Conservation (phyloP, 1,140 invertebrate genomes). For the Formica selysi region DNA sequence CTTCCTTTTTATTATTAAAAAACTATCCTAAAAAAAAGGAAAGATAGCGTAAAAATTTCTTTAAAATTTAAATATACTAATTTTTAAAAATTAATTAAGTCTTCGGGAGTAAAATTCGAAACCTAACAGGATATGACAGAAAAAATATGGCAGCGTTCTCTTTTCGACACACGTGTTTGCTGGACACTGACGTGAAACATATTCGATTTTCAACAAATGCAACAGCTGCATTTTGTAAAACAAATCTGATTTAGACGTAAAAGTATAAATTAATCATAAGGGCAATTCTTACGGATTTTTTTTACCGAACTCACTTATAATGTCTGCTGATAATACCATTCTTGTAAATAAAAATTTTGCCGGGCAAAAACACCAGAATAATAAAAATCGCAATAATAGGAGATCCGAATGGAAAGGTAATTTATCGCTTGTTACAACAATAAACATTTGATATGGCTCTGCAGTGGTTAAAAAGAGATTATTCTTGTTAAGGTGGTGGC, state of each 20-base stretch:
- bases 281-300: not conserved
- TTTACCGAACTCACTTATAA: not conserved
- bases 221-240: not conserved
- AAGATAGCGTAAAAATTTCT: too few relatives aligned
- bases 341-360: not conserved
- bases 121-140: too few relatives aligned
- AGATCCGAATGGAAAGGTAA: not conserved
- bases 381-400: not conserved
- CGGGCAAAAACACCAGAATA: not conserved
- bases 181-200: not conserved
- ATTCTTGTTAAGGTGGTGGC: conserved; percentile 40
- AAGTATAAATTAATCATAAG: not conserved
- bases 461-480: not conserved
- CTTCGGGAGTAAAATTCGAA: too few relatives aligned
- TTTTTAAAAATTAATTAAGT: too few relatives aligned
- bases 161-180: too few relatives aligned
- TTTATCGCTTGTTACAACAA: not conserved
- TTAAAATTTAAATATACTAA: too few relatives aligned
- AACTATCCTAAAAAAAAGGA: too few relatives aligned
- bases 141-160: too few relatives aligned
- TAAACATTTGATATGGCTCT: too few relatives aligned
- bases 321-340: not conserved
- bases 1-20: too few relatives aligned
- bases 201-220: not conserved
- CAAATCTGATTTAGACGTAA: not conserved